phyloP scores from a whole-genome alignment of 1,140 invertebrate genomes.

The Mylabris phalerata region DNA sequence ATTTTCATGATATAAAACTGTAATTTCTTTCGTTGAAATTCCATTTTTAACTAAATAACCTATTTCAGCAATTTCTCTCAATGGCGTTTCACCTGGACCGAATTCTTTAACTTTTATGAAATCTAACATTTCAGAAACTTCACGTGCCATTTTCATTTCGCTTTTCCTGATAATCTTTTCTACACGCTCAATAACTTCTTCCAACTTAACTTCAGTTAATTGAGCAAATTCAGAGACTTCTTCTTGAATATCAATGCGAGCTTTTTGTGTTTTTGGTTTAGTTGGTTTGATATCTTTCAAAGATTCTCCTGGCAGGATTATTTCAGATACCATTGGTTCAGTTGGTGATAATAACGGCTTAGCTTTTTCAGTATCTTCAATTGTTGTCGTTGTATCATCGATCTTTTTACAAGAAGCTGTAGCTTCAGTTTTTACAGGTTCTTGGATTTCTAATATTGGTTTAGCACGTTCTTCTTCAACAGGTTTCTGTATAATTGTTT shows the following conservation, averaged over 20 bases:
- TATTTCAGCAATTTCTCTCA: slow-evolving; percentile 74
- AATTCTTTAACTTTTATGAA: slow-evolving; percentile 68
- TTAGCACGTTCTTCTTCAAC: slow-evolving; percentile 45
- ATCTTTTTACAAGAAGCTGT: slow-evolving; percentile 56
- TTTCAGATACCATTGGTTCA: slow-evolving; percentile 51
- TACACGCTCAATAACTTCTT: slow-evolving; percentile 50
- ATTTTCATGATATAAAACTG: slow-evolving; percentile 66
- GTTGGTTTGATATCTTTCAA: slow-evolving; percentile 46
- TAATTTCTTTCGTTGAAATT: slow-evolving; percentile 68
- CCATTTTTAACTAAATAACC: slow-evolving; percentile 68
- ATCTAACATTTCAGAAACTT: slow-evolving; percentile 68
- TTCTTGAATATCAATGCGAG: slow-evolving; percentile 37
- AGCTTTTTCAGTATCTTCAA: slow-evolving; percentile 45
- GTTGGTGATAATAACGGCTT: slow-evolving; percentile 47
- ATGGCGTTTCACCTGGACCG: slow-evolving; percentile 66
- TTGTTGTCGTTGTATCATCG: slow-evolving; percentile 46
- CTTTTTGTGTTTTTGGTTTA: slow-evolving; percentile 39
- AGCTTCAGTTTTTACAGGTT: slow-evolving; percentile 54
- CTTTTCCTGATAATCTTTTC: slow-evolving; percentile 52
- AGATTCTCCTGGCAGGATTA: slow-evolving; percentile 51
- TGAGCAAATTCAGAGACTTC: slow-evolving; percentile 42
- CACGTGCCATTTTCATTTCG: slow-evolving; percentile 55
- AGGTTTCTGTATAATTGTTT: slow-evolving; percentile 39
- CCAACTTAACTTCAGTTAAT: slow-evolving; percentile 44
- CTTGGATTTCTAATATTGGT: slow-evolving; percentile 49